phyloP scores from a whole-genome alignment of 2,888 invertebrate genomes.

The Caenorhabditis becei region DNA sequence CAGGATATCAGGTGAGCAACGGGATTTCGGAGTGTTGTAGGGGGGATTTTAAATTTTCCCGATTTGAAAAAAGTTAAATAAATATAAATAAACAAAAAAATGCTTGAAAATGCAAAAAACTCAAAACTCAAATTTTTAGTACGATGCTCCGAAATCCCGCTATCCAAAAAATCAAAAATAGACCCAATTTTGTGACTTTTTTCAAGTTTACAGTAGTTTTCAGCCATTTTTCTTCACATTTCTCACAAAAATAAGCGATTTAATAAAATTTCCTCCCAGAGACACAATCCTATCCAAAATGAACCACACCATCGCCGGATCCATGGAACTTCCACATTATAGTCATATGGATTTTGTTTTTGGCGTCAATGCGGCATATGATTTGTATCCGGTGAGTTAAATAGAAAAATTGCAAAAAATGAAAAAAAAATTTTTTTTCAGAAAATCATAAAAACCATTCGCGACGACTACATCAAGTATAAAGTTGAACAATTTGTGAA shows the following conservation, averaged over 20 bases:
- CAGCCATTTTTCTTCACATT: no score
- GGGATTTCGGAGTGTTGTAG: not conserved
- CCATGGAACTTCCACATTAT: conserved; percentile 66
- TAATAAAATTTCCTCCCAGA: conserved; percentile 33
- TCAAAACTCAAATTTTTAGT: no score
- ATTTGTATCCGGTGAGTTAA: conserved; percentile 57
- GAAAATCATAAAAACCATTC: conserved; percentile 51
- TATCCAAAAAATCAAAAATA: no score
- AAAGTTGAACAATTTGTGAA: not conserved
- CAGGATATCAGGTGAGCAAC: conserved; percentile 71
- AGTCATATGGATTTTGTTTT: conserved; percentile 71
- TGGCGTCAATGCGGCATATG: conserved; percentile 66
- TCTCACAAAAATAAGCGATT: no score
- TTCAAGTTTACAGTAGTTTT: no score
- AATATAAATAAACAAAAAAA: no score
- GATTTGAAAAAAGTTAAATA: no score
- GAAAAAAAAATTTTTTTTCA: conserved; percentile 19
- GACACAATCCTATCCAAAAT: conserved; percentile 65
- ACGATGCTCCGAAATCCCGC: no score
- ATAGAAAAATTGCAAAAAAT: not conserved
- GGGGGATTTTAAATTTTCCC: not conserved
- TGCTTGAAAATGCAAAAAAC: no score
- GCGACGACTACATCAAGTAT: conserved; percentile 34
- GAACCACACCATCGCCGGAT: conserved; percentile 66
- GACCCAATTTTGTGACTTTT: no score